Conservation (phyloP, 2,888 invertebrate species). For the Galerucella nymphaeae region DNA sequence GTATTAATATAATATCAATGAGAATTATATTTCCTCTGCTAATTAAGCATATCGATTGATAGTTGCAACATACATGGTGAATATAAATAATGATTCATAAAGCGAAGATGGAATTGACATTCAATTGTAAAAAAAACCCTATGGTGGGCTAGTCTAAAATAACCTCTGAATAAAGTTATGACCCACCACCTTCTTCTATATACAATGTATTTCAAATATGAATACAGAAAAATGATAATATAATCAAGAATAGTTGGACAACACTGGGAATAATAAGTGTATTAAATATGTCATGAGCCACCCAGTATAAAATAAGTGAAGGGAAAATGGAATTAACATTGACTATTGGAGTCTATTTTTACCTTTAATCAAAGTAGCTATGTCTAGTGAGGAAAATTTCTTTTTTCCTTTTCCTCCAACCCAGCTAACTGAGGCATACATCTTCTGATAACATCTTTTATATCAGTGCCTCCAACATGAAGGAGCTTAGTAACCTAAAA, state of each 20-base stretch:
- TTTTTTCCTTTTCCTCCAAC: constrained; percentile 23
- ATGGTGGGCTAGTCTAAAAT: too few relatives aligned
- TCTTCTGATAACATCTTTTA: constrained; percentile 24
- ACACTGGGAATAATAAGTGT: constrained; percentile 5
- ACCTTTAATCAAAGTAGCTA: constrained; percentile 9
- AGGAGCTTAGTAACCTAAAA: constrained; percentile 14
- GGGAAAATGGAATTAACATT: too few relatives aligned
- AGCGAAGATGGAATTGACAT: too few relatives aligned
- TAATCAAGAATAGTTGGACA: constrained; percentile 4
- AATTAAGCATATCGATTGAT: too few relatives aligned
- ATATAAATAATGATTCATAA: too few relatives aligned
- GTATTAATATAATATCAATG: too few relatives aligned
- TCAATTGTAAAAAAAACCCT: too few relatives aligned
- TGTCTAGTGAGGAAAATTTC: constrained; percentile 11
- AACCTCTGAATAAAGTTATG: too few relatives aligned
- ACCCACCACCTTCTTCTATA: too few relatives aligned
- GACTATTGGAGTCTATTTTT: constrained; percentile 3
- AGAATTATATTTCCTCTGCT: too few relatives aligned
- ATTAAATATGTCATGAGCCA: constrained; percentile 2
- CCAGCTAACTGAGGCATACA: constrained; percentile 16
- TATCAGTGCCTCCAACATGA: constrained; percentile 17
- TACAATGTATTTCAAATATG: neutral
- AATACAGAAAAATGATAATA: constrained; percentile 5
- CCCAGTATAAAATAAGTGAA: too few relatives aligned
- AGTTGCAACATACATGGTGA: too few relatives aligned